Evolutionary conservation across 2,888 invertebrate species (phyloP).

Genomic region (Camptogramma bilineatum): DNA sequence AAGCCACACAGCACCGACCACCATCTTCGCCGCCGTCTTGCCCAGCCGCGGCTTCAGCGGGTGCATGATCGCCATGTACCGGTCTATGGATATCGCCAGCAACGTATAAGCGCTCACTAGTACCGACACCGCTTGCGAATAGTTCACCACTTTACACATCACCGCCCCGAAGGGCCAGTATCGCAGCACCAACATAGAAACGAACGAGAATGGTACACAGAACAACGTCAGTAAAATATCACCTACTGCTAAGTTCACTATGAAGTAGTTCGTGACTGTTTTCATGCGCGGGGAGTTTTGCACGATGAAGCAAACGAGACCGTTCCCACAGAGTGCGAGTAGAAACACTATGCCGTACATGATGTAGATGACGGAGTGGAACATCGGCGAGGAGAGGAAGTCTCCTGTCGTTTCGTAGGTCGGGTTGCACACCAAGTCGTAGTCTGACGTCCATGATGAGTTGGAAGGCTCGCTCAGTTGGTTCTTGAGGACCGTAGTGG

Average conservation of each 20-base stretch:
- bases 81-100: slow-evolving; percentile 95
- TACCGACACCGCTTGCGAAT: slow-evolving; percentile 92
- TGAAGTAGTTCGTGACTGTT: slow-evolving; percentile 96
- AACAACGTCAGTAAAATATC: slow-evolving; percentile 96
- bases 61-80: slow-evolving; percentile 96
- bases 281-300: slow-evolving; percentile 93
- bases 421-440: slow-evolving; percentile 55
- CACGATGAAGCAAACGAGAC: slow-evolving; percentile 94
- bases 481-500: slow-evolving; percentile 43
- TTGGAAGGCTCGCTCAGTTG: slow-evolving; percentile 48
- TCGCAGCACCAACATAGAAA: slow-evolving; percentile 91
- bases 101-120: slow-evolving; percentile 95
- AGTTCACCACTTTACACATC: slow-evolving; percentile 93
- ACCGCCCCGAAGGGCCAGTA: slow-evolving; percentile 95
- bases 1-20: slow-evolving; percentile 90
- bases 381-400: slow-evolving; percentile 78
- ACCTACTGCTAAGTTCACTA: slow-evolving; percentile 94
- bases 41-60: slow-evolving; percentile 93
- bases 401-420: slow-evolving; percentile 53
- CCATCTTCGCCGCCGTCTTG: slow-evolving; percentile 87
- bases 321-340: slow-evolving; percentile 90
- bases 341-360: slow-evolving; percentile 90
- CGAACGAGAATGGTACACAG: slow-evolving; percentile 96
- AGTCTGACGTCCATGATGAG: slow-evolving; percentile 58
- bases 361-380: slow-evolving; percentile 88